A percentile compares a stretch with the other conserved stretches of the same genome.
These are phyloP conservation scores for Cynopterus brachyotis DNA, from an alignment of 2,113 vertebrate genomes.

Conservation along the genomic window DNA sequence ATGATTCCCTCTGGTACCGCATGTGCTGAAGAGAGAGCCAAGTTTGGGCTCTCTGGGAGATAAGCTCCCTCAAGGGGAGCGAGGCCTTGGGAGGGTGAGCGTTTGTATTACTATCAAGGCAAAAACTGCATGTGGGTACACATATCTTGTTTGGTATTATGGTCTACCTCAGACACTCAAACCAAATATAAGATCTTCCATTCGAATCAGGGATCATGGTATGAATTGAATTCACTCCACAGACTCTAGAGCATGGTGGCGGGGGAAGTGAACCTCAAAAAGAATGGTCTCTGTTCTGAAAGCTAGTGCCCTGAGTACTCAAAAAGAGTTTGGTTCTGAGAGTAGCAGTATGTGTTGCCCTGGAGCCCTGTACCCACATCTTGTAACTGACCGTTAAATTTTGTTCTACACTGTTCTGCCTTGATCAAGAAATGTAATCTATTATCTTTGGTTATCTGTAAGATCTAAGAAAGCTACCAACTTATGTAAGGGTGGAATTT, in stretches of 20 bases:
- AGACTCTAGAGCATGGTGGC: background rate
- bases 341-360: background rate
- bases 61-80: background rate
- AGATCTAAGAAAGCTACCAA: background rate
- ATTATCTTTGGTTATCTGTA: background rate
- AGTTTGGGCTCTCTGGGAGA: constrained; percentile 42
- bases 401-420: background rate
- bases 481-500: background rate
- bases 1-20: constrained; percentile 54
- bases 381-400: background rate
- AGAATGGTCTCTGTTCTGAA: background rate
- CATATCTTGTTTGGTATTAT: background rate
- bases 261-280: background rate
- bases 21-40: constrained; percentile 52
- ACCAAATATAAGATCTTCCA: background rate
- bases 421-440: background rate
- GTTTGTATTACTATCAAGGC: background rate
- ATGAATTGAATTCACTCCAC: background rate
- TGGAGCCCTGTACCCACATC: background rate
- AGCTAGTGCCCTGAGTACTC: background rate
- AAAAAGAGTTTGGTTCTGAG: background rate
- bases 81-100: background rate
- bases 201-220: background rate
- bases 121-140: background rate
- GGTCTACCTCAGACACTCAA: background rate